Conservation (phyloP, 2,797 vertebrate genomes). For the Amniataba percoides region DNA sequence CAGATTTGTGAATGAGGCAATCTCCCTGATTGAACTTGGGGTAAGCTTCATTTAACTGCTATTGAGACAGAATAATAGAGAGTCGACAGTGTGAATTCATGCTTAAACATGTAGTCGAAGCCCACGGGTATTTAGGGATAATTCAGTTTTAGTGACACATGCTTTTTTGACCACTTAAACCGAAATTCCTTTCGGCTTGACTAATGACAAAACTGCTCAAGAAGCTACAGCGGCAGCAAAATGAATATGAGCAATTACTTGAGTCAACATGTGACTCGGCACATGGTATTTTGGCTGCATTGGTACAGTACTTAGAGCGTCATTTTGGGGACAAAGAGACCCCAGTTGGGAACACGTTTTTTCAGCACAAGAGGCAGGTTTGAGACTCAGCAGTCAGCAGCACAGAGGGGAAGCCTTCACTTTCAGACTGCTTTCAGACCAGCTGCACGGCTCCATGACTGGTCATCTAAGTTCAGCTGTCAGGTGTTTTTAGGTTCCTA, state of each 20-base stretch:
- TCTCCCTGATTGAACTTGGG: slow-evolving; percentile 49
- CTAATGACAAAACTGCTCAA: background rate
- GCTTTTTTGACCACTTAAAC: slow-evolving; percentile 22
- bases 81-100: slow-evolving; percentile 22
- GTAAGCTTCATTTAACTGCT: slow-evolving; percentile 59
- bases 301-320: background rate
- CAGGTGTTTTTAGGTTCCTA: background rate
- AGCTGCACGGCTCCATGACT: background rate
- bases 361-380: background rate
- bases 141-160: slow-evolving; percentile 34
- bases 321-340: background rate
- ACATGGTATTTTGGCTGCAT: background rate
- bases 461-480: background rate
- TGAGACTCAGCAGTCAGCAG: background rate
- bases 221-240: background rate
- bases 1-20: slow-evolving; percentile 50
- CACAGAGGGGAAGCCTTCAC: background rate
- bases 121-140: slow-evolving; percentile 8
- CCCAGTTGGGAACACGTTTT: no score
- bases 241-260: background rate
- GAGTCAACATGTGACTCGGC: background rate
- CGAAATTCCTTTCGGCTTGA: background rate
- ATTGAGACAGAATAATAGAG: slow-evolving; percentile 48
- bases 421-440: background rate
- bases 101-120: slow-evolving; percentile 24